Evolutionary conservation across 1,140 invertebrate genomes (phyloP).

Genomic region (Caenorhabditis inopinata): DNA sequence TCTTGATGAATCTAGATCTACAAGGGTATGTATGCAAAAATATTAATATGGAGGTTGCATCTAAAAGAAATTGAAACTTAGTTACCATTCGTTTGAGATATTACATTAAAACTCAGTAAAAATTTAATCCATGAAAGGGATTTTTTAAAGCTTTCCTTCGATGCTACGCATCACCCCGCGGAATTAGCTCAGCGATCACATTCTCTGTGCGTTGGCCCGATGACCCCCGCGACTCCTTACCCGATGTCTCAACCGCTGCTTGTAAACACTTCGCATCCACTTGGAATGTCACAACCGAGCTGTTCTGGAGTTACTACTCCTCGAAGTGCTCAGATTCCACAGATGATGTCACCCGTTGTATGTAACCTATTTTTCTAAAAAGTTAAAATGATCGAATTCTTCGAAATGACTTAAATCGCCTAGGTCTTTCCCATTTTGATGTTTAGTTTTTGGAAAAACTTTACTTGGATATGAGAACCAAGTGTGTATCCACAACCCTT

Average conservation of each 20-base stretch:
- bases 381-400: no score
- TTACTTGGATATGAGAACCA: no score
- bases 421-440: no score
- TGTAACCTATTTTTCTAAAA: not conserved
- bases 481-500: no score
- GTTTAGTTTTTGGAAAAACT: no score
- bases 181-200: not conserved
- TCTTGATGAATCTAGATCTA: not conserved
- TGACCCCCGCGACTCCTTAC: not conserved
- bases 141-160: not conserved
- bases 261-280: not conserved
- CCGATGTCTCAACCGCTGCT: not conserved
- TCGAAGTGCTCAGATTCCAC: not conserved
- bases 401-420: no score
- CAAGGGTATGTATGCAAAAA: not conserved
- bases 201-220: not conserved
- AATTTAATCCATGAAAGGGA: no score
- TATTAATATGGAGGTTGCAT: no score
- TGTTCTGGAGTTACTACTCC: not conserved
- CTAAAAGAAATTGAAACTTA: no score
- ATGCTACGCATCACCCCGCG: not conserved
- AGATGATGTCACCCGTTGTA: not conserved
- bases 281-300: not conserved
- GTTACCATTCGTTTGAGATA: no score
- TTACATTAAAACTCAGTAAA: no score